These are phyloP conservation scores for Cossypha caffra DNA, from an alignment of 2,797 vertebrate genomes.

Conservation along the genomic window DNA sequence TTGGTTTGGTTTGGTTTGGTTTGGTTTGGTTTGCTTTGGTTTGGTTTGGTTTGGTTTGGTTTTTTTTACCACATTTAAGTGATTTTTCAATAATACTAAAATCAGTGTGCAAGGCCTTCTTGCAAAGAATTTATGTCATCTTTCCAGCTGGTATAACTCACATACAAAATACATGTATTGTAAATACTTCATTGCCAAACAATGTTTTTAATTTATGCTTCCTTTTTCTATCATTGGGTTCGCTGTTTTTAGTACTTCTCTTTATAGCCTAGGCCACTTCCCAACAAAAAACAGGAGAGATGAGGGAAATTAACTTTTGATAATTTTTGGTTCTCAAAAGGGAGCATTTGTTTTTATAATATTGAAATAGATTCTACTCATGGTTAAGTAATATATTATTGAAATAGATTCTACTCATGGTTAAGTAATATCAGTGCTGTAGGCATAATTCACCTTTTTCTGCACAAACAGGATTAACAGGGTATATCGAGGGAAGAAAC, in stretches of 20 bases:
- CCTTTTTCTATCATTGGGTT: neutral
- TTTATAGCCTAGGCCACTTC: neutral
- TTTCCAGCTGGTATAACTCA: neutral
- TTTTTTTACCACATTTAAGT: neutral
- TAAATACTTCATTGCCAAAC: neutral
- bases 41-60: neutral
- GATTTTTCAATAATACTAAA: neutral
- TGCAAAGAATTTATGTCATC: neutral
- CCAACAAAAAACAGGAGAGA: neutral
- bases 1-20: neutral
- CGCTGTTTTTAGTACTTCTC: neutral
- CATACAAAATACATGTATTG: neutral
- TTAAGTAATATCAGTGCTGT: neutral
- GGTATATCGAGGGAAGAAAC: neutral
- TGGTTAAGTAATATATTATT: neutral
- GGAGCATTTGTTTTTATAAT: neutral
- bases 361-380: neutral
- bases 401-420: neutral
- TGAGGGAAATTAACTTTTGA: neutral
- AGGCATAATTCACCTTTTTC: neutral
- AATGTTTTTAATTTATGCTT: neutral
- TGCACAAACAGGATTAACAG: neutral
- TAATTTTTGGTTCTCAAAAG: neutral
- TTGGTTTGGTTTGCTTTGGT: neutral
- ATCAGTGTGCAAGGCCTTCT: neutral